Base-by-base conservation (phyloP, 2,888 invertebrate species). In the Ctena decussata region DNA sequence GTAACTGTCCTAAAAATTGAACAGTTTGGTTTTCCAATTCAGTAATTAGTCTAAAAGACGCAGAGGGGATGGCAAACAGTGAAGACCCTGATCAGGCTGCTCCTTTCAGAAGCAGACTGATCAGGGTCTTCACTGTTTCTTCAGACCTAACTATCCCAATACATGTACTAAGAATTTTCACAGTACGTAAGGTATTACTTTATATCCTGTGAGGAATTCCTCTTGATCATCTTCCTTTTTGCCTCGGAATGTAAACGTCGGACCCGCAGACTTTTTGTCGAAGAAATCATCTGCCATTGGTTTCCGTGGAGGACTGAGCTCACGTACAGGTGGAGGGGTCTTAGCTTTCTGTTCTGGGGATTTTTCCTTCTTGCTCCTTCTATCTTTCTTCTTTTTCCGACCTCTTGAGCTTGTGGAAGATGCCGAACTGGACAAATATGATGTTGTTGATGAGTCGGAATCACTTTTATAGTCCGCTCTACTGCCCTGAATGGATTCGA, bases 191-290 rank as follows among this genome's bases (percentile, higher is more conserved):
- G 15, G 0, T 57, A 87, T 77, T 46, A 93, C 94, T 91, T 93
- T 93, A 77, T 92, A 92, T 27, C 93, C 93, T 65, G 90, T 85
- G 41, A 93, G 80, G 77, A 85, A 93, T 49, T 93, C 92, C 60
- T 88, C 86, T n/a, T 75, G 80, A 12, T 73, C 90, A 35, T 86
- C 88, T 44, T 90, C 83, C 77, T 46, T 80, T 49, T 78, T 78
- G 76, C 89, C 82, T 49, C 89, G 86, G 74, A 94, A 91, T 18
- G 91, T 92, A 72, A 92, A 92, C 12, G 92, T 92, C 15, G 93
- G 92, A 11, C 93, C 93, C 11, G 85, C 76, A 41, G 81, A 79
- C 73, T 84, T 75, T 30, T 80, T 87, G 71, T 89, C 87, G 69
- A 89, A 90, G 82, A 90, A 90, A n/a, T 89, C 89, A 65, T 90